Evolutionary conservation across 2,113 vertebrate genomes (phyloP).

Genomic region (Deroptyus accipitrinus): DNA sequence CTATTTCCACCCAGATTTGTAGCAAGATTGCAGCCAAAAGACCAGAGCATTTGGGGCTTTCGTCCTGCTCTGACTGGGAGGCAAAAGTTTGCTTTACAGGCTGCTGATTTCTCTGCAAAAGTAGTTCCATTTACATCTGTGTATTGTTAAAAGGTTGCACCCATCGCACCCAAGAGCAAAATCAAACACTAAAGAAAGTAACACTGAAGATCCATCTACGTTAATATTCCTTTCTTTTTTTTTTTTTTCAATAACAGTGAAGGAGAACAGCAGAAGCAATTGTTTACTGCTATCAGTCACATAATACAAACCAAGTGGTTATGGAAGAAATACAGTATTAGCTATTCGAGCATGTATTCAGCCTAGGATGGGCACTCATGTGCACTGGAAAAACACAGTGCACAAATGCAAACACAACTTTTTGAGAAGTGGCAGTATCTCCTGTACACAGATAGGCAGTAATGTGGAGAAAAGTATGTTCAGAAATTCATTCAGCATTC

Average conservation of each 20-base stretch:
- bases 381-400: not conserved
- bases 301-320: constrained; percentile 20
- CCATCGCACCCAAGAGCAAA: not conserved
- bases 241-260: not conserved
- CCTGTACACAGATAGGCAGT: not conserved
- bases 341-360: not conserved
- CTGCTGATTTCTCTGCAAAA: constrained; percentile 34
- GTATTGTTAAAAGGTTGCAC: not conserved
- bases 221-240: not conserved
- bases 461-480: not conserved
- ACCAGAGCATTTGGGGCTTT: not conserved
- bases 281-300: not conserved
- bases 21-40: not conserved
- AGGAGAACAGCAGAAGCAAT: not conserved
- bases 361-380: not conserved
- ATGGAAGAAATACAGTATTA: constrained; percentile 12
- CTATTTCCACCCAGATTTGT: not conserved
- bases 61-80: not conserved
- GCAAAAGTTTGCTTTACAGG: constrained; percentile 15
- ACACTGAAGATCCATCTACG: not conserved
- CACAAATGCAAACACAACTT: not conserved
- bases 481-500: not conserved
- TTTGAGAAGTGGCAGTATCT: not conserved
- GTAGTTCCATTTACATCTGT: constrained; percentile 37
- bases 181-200: constrained; percentile 12